A percentile compares a stretch with the other conserved stretches of the same genome.
These are phyloP conservation scores for Aphodius sticticus DNA, from an alignment of 2,888 invertebrate genomes.

Conservation along the genomic window DNA sequence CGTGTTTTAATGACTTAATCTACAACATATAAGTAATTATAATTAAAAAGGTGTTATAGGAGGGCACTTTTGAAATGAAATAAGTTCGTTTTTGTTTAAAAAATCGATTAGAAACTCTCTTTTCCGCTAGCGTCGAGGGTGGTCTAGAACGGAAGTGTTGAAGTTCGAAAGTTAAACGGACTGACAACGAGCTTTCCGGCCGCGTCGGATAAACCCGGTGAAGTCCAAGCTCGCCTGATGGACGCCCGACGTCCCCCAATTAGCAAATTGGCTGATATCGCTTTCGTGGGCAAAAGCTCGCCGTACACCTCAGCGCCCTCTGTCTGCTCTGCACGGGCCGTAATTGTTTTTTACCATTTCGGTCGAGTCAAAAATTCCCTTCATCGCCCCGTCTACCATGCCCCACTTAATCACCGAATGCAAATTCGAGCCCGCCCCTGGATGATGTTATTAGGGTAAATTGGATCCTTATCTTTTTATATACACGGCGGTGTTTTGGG, in stretches of 20 bases:
- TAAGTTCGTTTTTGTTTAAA: too few species aligned
- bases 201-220: neutral
- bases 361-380: neutral
- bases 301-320: neutral
- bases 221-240: neutral
- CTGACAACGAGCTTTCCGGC: neutral
- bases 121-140: neutral
- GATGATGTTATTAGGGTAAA: conserved; percentile 37
- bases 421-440: conserved; percentile 30
- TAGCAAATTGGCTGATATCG: conserved; percentile 4
- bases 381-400: neutral
- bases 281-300: neutral
- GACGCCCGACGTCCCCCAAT: neutral
- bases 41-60: too few species aligned
- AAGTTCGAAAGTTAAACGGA: neutral
- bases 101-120: too few species aligned
- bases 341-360: conserved; percentile 4
- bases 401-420: conserved; percentile 33
- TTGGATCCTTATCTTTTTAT: conserved; percentile 34
- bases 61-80: too few species aligned
- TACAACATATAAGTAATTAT: too few species aligned
- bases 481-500: neutral
- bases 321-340: neutral
- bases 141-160: neutral
- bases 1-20: too few species aligned